Conservation (phyloP, 2,113 vertebrate species). For the Gymnobelideus leadbeateri region DNA sequence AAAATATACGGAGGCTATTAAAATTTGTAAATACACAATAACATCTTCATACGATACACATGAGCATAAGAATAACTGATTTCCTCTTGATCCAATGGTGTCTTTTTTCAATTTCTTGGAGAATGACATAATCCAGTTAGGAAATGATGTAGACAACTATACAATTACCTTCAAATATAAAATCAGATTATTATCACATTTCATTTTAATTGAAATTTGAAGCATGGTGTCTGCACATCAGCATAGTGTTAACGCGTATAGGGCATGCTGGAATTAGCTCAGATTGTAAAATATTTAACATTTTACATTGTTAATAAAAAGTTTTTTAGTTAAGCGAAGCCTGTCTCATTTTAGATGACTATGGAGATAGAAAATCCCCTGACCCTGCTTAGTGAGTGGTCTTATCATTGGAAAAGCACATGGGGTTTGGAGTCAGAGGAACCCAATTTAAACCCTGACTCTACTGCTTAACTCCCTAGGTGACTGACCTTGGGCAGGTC, state of each 20-base stretch:
- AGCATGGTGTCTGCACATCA: conserved; percentile 90
- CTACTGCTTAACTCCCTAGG: not conserved
- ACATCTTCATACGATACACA: conserved; percentile 80
- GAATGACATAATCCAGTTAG: conserved; percentile 79
- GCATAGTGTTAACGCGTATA: conserved; percentile 87
- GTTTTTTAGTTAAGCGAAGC: conserved; percentile 90
- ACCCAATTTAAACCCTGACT: not conserved
- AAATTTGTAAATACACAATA: conserved; percentile 86
- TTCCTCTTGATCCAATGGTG: conserved; percentile 80
- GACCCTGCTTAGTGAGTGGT: conserved; percentile 62
- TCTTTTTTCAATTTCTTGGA: conserved; percentile 81
- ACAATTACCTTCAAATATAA: conserved; percentile 80
- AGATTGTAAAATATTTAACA: conserved; percentile 87
- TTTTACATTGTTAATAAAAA: conserved; percentile 98
- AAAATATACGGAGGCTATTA: conserved; percentile 77
- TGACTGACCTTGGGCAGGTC: not conserved
- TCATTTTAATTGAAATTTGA: conserved; percentile 84
- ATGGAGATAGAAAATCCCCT: conserved; percentile 61
- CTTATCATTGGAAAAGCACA: conserved; percentile 46
- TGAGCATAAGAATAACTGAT: conserved; percentile 80
- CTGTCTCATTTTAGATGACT: conserved; percentile 78
- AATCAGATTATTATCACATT: conserved; percentile 79
- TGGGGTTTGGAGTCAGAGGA: not conserved
- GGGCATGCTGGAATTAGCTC: conserved; percentile 90
- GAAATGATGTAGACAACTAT: conserved; percentile 81